These are phyloP conservation scores for Drosophila burlai DNA, from an alignment of 1,140 invertebrate genomes.

Conservation along the genomic window DNA sequence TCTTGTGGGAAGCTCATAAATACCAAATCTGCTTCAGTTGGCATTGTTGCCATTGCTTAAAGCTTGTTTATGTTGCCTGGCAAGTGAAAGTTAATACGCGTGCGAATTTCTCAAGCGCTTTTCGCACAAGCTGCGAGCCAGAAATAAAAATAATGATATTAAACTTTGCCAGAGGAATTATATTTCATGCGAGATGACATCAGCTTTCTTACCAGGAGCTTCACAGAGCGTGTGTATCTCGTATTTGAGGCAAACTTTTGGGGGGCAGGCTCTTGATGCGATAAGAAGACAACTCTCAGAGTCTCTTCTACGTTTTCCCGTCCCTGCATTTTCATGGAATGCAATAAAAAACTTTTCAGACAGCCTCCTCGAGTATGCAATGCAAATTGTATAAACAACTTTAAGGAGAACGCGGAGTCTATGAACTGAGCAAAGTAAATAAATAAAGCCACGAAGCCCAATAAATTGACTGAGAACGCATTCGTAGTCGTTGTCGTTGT, in stretches of 20 bases:
- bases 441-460: slow-evolving; percentile 55
- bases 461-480: slow-evolving; percentile 62
- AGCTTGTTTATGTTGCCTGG: slow-evolving; percentile 70
- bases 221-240: slow-evolving; percentile 38
- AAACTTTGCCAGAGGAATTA: slow-evolving; percentile 75
- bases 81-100: slow-evolving; percentile 80
- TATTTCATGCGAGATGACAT: slow-evolving; percentile 77
- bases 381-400: slow-evolving; percentile 68
- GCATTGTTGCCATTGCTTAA: slow-evolving; percentile 45
- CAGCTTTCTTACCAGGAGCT: slow-evolving; percentile 48
- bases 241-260: slow-evolving; percentile 39
- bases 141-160: slow-evolving; percentile 49
- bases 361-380: slow-evolving; percentile 56
- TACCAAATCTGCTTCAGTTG: slow-evolving; percentile 73
- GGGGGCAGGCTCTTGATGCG: slow-evolving; percentile 36
- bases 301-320: not conserved
- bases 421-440: slow-evolving; percentile 41
- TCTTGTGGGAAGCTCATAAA: slow-evolving; percentile 66
- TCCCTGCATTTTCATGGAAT: slow-evolving; percentile 66
- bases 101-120: slow-evolving; percentile 67
- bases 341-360: slow-evolving; percentile 83
- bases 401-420: slow-evolving; percentile 32
- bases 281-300: slow-evolving; percentile 38
- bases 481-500: slow-evolving; percentile 3
- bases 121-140: slow-evolving; percentile 28